A percentile compares a stretch with the other conserved stretches of the same genome.
phyloP scores from a whole-genome alignment of 2,113 vertebrate genomes.

The Dendrocopos noguchii region DNA sequence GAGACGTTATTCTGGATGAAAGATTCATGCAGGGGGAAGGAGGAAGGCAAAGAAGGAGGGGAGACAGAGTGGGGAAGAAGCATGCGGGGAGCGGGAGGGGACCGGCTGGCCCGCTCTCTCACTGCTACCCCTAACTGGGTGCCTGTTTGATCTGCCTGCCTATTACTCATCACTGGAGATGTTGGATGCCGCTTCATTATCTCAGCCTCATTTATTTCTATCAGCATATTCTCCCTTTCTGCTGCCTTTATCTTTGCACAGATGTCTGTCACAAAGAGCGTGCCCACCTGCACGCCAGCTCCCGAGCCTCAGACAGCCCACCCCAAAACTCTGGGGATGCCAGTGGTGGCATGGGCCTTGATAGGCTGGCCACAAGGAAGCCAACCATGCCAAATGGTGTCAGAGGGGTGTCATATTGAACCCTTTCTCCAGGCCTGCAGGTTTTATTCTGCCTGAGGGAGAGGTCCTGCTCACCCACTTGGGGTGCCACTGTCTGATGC shows the following conservation, averaged over 20 bases:
- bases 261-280: background rate
- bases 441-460: background rate
- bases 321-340: background rate
- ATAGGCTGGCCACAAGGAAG: accelerated
- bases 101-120: background rate
- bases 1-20: slow-evolving; percentile 41
- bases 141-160: slow-evolving; percentile 23
- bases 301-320: background rate
- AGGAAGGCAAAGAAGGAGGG: background rate
- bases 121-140: background rate
- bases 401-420: background rate
- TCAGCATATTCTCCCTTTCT: slow-evolving; percentile 12
- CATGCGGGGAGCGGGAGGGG: background rate
- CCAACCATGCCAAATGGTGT: background rate
- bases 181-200: slow-evolving; percentile 25
- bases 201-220: slow-evolving; percentile 2
- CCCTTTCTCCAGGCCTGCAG: background rate
- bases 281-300: background rate
- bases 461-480: accelerated
- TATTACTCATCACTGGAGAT: background rate
- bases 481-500: background rate
- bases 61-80: background rate
- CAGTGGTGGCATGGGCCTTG: background rate
- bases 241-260: background rate
- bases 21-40: slow-evolving; percentile 32